A percentile compares a stretch with the other conserved stretches of the same genome.
These are phyloP conservation scores for Ditylenchus dipsaci DNA, from an alignment of 1,140 invertebrate genomes.

Conservation along the genomic window DNA sequence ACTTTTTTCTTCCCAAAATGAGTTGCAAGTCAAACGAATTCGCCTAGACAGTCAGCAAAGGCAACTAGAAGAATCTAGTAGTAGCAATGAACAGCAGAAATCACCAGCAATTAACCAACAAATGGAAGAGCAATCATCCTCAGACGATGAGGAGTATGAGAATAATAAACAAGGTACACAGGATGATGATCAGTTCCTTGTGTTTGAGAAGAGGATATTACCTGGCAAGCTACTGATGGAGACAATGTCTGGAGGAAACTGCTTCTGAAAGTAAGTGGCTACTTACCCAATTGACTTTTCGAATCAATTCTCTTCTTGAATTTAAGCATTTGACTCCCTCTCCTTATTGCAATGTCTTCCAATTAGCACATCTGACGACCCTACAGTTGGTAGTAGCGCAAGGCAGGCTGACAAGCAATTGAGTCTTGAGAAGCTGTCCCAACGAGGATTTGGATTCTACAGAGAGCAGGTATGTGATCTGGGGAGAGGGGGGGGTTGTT, in stretches of 20 bases:
- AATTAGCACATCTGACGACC: neutral
- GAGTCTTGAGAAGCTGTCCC: conserved; percentile 15
- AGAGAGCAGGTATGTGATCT: conserved; percentile 26
- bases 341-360: conserved; percentile 18
- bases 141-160: neutral
- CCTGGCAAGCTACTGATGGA: neutral
- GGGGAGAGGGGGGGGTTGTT: too few species aligned
- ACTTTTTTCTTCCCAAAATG: neutral
- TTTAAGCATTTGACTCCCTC: conserved; percentile 21
- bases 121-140: neutral
- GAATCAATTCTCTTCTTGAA: neutral
- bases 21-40: conserved; percentile 3
- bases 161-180: neutral
- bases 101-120: neutral
- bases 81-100: neutral
- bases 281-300: neutral
- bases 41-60: neutral
- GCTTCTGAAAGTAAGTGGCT: neutral
- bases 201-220: conserved; percentile 7
- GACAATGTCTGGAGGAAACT: neutral
- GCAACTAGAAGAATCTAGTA: neutral
- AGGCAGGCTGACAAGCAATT: conserved; percentile 9
- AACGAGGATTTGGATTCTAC: conserved; percentile 40
- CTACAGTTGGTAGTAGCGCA: neutral
- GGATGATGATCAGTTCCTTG: conserved; percentile 1